Evolutionary conservation across 1,140 invertebrate genomes (phyloP).

Genomic region (Centruroides vittatus): DNA sequence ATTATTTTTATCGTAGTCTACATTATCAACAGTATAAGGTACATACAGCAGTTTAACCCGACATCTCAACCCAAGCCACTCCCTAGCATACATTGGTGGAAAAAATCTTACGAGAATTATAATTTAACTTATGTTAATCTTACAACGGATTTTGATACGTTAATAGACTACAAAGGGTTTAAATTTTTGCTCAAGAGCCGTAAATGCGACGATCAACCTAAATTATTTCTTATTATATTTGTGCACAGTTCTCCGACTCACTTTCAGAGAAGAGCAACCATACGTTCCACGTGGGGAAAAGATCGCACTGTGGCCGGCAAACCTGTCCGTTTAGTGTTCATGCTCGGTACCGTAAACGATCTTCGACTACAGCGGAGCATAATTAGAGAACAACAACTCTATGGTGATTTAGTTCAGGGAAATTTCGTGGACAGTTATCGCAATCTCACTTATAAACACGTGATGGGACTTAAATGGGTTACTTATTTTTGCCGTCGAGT

Average conservation of each 20-base stretch:
- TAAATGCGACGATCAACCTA: conserved; percentile 8
- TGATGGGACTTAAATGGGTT: conserved; percentile 72
- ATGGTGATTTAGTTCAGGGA: conserved; percentile 35
- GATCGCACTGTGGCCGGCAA: conserved; percentile 29
- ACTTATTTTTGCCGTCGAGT: conserved; percentile 43
- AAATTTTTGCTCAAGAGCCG: conserved; percentile 17
- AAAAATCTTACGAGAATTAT: no score
- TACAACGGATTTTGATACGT: conserved; percentile 8
- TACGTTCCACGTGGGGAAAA: conserved; percentile 48
- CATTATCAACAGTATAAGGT: no score
- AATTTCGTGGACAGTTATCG: conserved; percentile 60
- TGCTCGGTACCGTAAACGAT: conserved; percentile 43
- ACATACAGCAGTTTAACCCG: no score
- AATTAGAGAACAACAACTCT: conserved; percentile 20
- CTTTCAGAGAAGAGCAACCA: conserved; percentile 27
- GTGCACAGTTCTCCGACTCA: conserved; percentile 30
- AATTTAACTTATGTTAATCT: no score
- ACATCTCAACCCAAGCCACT: no score
- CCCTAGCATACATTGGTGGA: no score
- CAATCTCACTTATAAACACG: conserved; percentile 71
- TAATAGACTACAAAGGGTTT: conserved; percentile 18
- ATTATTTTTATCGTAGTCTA: no score
- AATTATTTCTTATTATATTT: conserved; percentile 20
- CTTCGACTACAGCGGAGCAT: conserved; percentile 11
- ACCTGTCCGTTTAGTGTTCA: conserved; percentile 37